A percentile compares a stretch with the other conserved stretches of the same genome.
phyloP scores from a whole-genome alignment of 2,797 vertebrate genomes.

The Mycteria americana region DNA sequence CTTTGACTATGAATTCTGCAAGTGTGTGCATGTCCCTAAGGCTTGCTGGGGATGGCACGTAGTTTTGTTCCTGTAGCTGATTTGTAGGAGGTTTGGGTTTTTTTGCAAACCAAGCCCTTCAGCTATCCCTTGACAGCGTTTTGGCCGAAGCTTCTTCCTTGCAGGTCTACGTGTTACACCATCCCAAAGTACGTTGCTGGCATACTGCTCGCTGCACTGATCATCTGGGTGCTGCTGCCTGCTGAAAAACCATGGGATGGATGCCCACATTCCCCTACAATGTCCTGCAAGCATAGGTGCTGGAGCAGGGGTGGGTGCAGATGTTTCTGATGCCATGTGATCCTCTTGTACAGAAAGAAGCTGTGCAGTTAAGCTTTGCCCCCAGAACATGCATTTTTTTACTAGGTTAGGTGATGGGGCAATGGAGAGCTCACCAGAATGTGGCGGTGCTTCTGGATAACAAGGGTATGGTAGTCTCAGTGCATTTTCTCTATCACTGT shows the following conservation, averaged over 20 bases:
- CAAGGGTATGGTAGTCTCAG: neutral
- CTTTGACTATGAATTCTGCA: neutral
- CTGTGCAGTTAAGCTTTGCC: neutral
- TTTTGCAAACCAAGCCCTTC: neutral
- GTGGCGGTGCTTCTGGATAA: neutral
- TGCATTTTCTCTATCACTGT: neutral
- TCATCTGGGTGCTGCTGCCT: neutral
- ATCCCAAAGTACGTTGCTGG: neutral
- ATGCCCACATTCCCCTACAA: neutral
- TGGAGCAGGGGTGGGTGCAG: neutral
- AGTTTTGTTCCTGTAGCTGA: neutral
- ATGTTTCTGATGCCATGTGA: neutral
- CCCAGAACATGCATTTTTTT: rapidly evolving
- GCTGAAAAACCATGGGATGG: neutral
- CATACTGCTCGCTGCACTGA: neutral
- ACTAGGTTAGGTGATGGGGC: neutral
- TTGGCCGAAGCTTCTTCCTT: neutral
- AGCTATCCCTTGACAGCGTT: neutral
- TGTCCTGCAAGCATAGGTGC: neutral
- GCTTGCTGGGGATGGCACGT: neutral
- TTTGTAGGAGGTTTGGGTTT: neutral
- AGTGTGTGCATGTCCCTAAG: neutral
- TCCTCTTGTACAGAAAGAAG: neutral
- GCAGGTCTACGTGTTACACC: neutral
- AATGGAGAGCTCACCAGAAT: neutral